phyloP scores from a whole-genome alignment of 2,797 vertebrate genomes.

The Pseudomugil gertrudae region DNA sequence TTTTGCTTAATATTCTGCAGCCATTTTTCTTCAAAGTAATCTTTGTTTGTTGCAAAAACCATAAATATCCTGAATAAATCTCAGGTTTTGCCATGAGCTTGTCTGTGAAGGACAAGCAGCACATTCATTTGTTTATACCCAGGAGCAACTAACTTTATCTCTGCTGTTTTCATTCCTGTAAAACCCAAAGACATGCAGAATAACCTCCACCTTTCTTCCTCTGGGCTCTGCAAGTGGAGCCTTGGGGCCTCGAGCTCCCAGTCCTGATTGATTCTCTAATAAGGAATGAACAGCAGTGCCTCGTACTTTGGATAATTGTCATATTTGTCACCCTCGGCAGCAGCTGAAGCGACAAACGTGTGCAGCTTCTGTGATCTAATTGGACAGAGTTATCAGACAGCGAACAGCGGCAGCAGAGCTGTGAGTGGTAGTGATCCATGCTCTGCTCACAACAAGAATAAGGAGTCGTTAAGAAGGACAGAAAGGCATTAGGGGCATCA shows the following conservation, averaged over 20 bases:
- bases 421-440: conserved; percentile 55
- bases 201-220: conserved; percentile 14
- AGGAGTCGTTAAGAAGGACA: conserved; percentile 60
- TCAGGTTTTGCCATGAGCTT: not conserved
- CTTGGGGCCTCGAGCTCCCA: not conserved
- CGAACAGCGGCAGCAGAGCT: conserved; percentile 43
- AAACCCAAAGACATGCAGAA: conserved; percentile 17
- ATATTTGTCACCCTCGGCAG: conserved; percentile 67
- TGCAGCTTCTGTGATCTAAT: conserved; percentile 62
- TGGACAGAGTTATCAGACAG: conserved; percentile 70
- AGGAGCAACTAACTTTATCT: conserved; percentile 8
- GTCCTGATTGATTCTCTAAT: conserved; percentile 68
- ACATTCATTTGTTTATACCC: conserved; percentile 9
- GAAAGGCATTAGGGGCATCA: conserved; percentile 56
- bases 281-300: conserved; percentile 61
- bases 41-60: no score
- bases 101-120: not conserved
- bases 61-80: not conserved
- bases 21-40: not conserved
- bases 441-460: conserved; percentile 55
- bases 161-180: not conserved
- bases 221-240: conserved; percentile 15
- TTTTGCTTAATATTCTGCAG: no score
- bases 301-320: conserved; percentile 69
- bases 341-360: conserved; percentile 31